Conservation (phyloP, 2,888 invertebrate species). For the Acanthococcus lagerstroemiae region DNA sequence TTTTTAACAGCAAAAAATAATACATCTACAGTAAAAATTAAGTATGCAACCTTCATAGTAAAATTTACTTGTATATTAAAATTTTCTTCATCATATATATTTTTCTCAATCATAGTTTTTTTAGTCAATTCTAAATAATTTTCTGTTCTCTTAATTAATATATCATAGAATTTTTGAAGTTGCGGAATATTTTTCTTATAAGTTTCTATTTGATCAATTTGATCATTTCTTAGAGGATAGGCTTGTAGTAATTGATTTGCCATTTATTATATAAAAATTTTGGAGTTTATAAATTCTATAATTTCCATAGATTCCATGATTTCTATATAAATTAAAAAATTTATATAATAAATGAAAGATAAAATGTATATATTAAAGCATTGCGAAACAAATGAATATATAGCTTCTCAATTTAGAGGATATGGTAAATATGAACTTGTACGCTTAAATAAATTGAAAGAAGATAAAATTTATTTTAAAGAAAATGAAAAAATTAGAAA, state of each 20-base stretch:
- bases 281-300: not conserved
- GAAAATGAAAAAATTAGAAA: not conserved
- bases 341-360: slow-evolving; percentile 7
- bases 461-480: not conserved
- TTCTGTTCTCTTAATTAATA: not conserved
- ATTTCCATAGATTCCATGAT: not conserved
- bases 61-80: slow-evolving; percentile 14
- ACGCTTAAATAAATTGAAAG: not conserved
- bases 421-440: slow-evolving; percentile 4
- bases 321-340: not conserved
- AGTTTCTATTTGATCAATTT: not conserved
- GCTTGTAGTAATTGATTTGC: not conserved
- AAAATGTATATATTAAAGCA: slow-evolving; percentile 6
- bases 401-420: not conserved
- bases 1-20: slow-evolving; percentile 11
- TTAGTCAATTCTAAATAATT: slow-evolving; percentile 16
- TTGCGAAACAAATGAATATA: slow-evolving; percentile 12
- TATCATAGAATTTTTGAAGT: too few relatives aligned
- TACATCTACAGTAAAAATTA: slow-evolving; percentile 17
- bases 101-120: slow-evolving; percentile 11
- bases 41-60: slow-evolving; percentile 11
- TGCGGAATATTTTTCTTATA: not conserved
- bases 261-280: slow-evolving; percentile 4
- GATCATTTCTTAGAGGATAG: not conserved
- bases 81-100: slow-evolving; percentile 18